A percentile compares a stretch with the other conserved stretches of the same genome.
Evolutionary conservation across 1,140 invertebrate species (phyloP).

Genomic region (Delia radicum): DNA sequence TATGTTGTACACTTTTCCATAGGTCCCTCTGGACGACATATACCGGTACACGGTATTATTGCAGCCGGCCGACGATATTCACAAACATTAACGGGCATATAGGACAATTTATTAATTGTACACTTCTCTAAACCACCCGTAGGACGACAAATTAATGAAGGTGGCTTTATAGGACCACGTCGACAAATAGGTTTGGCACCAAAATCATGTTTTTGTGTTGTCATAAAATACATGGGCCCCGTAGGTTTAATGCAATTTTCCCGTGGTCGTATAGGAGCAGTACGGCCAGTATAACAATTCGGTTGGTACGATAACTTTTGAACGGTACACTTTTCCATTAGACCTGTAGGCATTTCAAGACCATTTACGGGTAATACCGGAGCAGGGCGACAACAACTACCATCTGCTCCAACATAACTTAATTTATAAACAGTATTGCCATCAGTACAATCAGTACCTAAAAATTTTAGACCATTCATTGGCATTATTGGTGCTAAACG

Average conservation of each 20-base stretch:
- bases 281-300: conserved; percentile 55
- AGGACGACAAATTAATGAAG: conserved; percentile 58
- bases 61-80: conserved; percentile 37
- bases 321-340: conserved; percentile 56
- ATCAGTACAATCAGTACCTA: conserved; percentile 39
- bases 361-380: conserved; percentile 57
- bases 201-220: conserved; percentile 72
- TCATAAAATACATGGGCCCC: conserved; percentile 70
- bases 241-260: conserved; percentile 55
- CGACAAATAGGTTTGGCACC: conserved; percentile 64
- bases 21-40: conserved; percentile 45
- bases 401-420: conserved; percentile 60
- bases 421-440: conserved; percentile 58
- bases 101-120: conserved; percentile 60
- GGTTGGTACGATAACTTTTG: conserved; percentile 63
- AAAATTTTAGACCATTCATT: conserved; percentile 36
- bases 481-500: conserved; percentile 56
- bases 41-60: conserved; percentile 37
- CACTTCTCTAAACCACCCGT: conserved; percentile 58
- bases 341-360: conserved; percentile 50
- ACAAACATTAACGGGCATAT: conserved; percentile 58
- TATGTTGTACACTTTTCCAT: conserved; percentile 60
- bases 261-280: conserved; percentile 49
- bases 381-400: conserved; percentile 40
- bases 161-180: conserved; percentile 60